Conservation (phyloP, 2,797 vertebrate genomes). For the Anolis apletophallus region DNA sequence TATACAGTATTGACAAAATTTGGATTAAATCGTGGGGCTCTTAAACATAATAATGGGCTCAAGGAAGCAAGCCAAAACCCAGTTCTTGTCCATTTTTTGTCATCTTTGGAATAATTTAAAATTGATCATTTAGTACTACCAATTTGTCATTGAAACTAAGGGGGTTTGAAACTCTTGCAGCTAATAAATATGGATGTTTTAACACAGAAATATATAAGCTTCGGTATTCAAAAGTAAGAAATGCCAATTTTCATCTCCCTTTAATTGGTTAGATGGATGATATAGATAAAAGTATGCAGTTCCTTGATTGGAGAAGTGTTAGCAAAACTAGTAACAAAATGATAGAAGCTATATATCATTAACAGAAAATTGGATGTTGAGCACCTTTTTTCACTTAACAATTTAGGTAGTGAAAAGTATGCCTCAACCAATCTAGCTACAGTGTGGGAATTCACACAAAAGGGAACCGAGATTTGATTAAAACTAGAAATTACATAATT, state of each 20-base stretch:
- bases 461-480: no score
- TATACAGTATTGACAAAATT: no score
- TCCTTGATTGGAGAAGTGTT: background rate
- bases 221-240: background rate
- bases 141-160: background rate
- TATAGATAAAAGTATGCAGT: background rate
- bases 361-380: background rate
- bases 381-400: background rate
- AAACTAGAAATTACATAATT: no score
- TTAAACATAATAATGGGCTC: no score
- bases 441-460: no score
- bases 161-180: background rate
- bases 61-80: no score
- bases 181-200: background rate
- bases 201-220: background rate
- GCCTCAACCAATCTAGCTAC: background rate
- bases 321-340: background rate
- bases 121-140: no score
- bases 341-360: background rate
- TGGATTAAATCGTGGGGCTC: no score
- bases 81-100: no score
- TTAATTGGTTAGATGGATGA: background rate
- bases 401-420: background rate
- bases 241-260: background rate
- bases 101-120: no score